Evolutionary conservation across 2,888 invertebrate genomes (phyloP).

Genomic region (Drosophila lacicola): DNA sequence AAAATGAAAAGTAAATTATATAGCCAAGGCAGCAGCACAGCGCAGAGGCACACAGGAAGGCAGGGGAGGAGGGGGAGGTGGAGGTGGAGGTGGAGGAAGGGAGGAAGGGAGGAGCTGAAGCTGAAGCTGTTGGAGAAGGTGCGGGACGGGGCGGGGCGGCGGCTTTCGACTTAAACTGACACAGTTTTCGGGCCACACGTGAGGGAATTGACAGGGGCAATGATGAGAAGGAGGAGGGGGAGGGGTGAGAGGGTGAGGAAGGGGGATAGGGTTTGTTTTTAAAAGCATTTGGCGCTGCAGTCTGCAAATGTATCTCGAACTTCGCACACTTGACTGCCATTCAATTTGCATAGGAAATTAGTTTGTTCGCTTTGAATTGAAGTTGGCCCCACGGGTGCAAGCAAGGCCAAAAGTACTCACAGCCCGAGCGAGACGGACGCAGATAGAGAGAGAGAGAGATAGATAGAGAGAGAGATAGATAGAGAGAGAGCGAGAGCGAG

Average conservation of each 20-base stretch:
- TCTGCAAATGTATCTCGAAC: conserved; percentile 79
- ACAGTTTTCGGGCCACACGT: conserved; percentile 43
- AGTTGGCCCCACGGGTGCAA: conserved; percentile 78
- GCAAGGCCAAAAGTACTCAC: conserved; percentile 73
- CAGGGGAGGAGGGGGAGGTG: not conserved
- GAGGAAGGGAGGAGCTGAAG: not conserved
- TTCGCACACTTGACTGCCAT: conserved; percentile 83
- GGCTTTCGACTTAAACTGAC: conserved; percentile 54
- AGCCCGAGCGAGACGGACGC: conserved; percentile 3
- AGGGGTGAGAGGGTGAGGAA: not conserved
- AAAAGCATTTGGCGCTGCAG: conserved; percentile 75
- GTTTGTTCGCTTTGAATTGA: conserved; percentile 82
- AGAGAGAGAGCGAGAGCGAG: conserved; percentile 9
- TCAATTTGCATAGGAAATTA: conserved; percentile 83
- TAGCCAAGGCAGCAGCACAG: conserved; percentile 32
- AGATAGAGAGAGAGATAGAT: conserved; percentile 9
- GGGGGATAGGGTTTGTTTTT: conserved; percentile 55
- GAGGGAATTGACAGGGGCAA: conserved; percentile 1
- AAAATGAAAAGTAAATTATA: conserved; percentile 80
- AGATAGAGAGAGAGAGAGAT: conserved; percentile 2
- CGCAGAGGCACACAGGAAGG: too few relatives aligned
- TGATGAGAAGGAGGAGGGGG: not conserved
- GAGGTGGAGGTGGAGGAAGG: not conserved
- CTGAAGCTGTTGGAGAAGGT: conserved; percentile 3
- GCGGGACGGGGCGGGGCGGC: conserved; percentile 8